Evolutionary conservation across 2,888 invertebrate genomes (phyloP).

Genomic region (Orthonychiurus folsomi): DNA sequence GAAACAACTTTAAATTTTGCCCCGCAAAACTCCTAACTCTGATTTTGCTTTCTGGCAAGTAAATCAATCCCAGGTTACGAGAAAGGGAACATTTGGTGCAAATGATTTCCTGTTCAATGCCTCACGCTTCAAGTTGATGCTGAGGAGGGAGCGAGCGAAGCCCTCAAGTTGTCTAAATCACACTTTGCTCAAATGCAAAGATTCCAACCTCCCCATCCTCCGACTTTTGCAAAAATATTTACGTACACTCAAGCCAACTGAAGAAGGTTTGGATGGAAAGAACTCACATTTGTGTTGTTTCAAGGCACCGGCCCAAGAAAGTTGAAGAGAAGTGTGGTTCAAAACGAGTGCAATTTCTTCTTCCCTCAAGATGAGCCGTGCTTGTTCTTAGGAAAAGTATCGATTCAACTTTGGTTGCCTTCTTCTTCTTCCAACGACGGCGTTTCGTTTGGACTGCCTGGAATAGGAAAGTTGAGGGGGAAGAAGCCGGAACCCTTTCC

Average conservation of each 20-base stretch:
- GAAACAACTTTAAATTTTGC: too few relatives aligned
- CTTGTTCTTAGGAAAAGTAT: background rate
- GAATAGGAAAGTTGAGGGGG: too few relatives aligned
- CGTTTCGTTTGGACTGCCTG: background rate
- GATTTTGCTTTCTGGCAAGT: too few relatives aligned
- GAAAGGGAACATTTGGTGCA: too few relatives aligned
- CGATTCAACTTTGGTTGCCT: background rate
- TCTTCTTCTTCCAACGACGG: constrained; percentile 2
- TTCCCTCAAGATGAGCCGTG: background rate
- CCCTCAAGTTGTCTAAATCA: too few relatives aligned
- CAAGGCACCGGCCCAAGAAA: background rate
- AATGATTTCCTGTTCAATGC: too few relatives aligned
- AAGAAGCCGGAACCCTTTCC: background rate
- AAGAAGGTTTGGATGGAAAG: background rate
- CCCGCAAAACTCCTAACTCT: too few relatives aligned
- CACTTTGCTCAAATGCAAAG: too few relatives aligned
- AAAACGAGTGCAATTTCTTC: background rate
- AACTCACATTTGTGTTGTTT: background rate
- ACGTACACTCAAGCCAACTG: background rate
- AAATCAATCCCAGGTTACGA: too few relatives aligned
- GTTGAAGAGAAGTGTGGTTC: background rate
- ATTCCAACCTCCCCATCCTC: too few relatives aligned
- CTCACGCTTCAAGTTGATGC: too few relatives aligned
- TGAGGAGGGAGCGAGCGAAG: too few relatives aligned
- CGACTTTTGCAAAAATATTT: background rate